Conservation (phyloP, 2,797 vertebrate genomes). For the Clarias laeviceps region DNA sequence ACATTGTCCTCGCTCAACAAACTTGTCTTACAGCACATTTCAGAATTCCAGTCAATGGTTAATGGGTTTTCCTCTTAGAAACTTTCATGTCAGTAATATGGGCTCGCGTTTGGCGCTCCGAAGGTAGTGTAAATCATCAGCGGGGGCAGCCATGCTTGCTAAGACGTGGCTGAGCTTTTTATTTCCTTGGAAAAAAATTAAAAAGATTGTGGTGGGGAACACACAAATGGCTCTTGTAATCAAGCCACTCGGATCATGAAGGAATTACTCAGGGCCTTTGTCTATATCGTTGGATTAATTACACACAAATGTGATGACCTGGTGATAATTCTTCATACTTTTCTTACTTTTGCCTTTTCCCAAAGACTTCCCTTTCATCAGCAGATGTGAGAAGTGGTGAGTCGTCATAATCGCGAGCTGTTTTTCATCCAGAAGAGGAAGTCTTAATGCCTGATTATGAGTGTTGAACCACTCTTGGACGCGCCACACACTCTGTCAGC, state of each 20-base stretch:
- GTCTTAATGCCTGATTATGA: slow-evolving; percentile 26
- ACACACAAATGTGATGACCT: slow-evolving; percentile 10
- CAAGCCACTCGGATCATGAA: slow-evolving; percentile 30
- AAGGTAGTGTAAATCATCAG: neutral
- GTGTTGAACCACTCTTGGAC: slow-evolving; percentile 8
- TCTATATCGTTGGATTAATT: slow-evolving; percentile 33
- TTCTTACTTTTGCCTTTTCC: slow-evolving; percentile 6
- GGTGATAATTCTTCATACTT: neutral
- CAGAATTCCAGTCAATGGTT: neutral
- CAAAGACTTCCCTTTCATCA: neutral
- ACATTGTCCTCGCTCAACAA: neutral
- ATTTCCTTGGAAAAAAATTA: slow-evolving; percentile 6
- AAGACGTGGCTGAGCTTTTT: neutral
- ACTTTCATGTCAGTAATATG: neutral
- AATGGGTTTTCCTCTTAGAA: slow-evolving; percentile 17
- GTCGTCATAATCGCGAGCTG: slow-evolving; percentile 3
- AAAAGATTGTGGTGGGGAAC: neutral
- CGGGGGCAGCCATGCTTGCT: neutral
- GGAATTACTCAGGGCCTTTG: slow-evolving; percentile 22
- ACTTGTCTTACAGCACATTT: neutral
- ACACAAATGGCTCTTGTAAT: slow-evolving; percentile 39
- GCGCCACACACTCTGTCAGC: neutral
- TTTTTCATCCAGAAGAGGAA: neutral
- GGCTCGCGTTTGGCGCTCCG: neutral
- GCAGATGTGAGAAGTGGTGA: neutral